Percentiles rank a stretch among this genome's conserved stretches.
These are phyloP conservation scores for Hirtodrosophila trivittata DNA, from an alignment of 2,888 invertebrate genomes.

Conservation along the genomic window DNA sequence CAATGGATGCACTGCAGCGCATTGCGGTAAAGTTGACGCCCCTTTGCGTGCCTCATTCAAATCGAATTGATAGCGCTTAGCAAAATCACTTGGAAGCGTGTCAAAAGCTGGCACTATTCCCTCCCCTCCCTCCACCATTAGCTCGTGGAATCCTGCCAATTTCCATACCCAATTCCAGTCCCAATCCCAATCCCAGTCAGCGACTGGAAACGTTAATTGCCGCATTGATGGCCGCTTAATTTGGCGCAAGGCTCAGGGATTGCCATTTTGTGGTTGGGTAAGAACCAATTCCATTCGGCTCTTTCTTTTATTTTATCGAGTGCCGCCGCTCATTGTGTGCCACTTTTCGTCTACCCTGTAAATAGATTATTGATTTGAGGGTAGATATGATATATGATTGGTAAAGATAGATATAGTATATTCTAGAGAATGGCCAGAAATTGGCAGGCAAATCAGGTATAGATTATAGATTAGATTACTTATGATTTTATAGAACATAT, in stretches of 20 bases:
- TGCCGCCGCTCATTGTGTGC: slow-evolving; percentile 17
- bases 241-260: slow-evolving; percentile 22
- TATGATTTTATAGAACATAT: too few relatives aligned
- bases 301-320: slow-evolving; percentile 39
- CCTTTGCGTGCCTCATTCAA: slow-evolving; percentile 62
- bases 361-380: too few relatives aligned
- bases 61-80: slow-evolving; percentile 66
- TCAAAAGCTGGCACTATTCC: slow-evolving; percentile 63
- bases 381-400: too few relatives aligned
- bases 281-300: slow-evolving; percentile 11
- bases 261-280: slow-evolving; percentile 36
- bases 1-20: slow-evolving; percentile 58
- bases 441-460: too few relatives aligned
- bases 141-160: slow-evolving; percentile 1
- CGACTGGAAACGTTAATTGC: slow-evolving; percentile 47
- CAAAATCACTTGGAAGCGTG: slow-evolving; percentile 59
- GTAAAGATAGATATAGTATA: too few relatives aligned
- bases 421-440: too few relatives aligned
- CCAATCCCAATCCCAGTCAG: slow-evolving; percentile 14
- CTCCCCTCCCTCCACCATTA: neutral
- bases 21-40: slow-evolving; percentile 46
- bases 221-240: slow-evolving; percentile 58
- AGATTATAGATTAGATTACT: too few relatives aligned
- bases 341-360: slow-evolving; percentile 23
- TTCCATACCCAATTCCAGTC: neutral